Evolutionary conservation across 2,113 vertebrate species (phyloP).

Genomic region (Peromyscus maniculatus): DNA sequence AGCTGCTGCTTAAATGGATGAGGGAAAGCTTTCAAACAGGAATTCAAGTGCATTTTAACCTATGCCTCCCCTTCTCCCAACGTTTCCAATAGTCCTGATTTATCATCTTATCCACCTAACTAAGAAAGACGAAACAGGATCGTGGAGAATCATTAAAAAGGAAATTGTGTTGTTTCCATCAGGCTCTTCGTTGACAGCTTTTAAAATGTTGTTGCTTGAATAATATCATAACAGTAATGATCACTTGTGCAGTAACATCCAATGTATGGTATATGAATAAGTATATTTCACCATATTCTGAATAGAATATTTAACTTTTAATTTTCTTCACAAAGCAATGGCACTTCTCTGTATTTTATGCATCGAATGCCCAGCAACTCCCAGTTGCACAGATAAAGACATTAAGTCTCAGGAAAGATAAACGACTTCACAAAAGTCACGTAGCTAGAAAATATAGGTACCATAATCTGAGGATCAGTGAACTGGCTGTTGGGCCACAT

Average conservation of each 20-base stretch:
- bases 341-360: conserved; percentile 39
- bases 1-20: background rate
- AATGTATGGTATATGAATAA: background rate
- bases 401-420: background rate
- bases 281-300: background rate
- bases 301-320: conserved; percentile 47
- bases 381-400: conserved; percentile 25
- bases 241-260: background rate
- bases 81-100: background rate
- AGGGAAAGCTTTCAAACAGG: conserved; percentile 46
- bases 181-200: background rate
- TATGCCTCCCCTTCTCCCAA: background rate
- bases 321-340: conserved; percentile 8
- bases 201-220: background rate
- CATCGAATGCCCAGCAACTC: background rate
- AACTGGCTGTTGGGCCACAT: background rate
- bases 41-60: conserved; percentile 6
- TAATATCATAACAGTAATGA: background rate
- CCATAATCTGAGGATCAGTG: background rate
- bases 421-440: conserved; percentile 29
- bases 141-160: background rate
- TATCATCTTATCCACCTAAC: background rate
- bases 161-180: conserved; percentile 29
- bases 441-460: background rate
- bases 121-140: conserved; percentile 16